Evolutionary conservation across 2,888 invertebrate genomes (phyloP), one percentile per base, ranked within the genome.

Genomic region (Drosophila neutralis): DNA sequence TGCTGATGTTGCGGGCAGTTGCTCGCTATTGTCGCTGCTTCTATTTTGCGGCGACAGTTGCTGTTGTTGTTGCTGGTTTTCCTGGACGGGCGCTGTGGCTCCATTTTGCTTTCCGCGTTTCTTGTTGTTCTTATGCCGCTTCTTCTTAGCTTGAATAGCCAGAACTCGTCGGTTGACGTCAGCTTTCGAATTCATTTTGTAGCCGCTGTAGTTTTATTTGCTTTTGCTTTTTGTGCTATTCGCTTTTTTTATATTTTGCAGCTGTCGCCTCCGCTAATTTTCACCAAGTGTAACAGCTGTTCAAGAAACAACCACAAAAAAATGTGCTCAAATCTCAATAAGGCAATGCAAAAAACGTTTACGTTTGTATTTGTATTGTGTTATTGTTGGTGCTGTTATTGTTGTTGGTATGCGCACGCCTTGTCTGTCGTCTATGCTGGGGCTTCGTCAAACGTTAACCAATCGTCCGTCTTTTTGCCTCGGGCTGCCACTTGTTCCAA

Each of bases 71-170:
- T 70, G 78, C 40, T 80, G 80, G 15, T 60, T 68, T 40, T 86
- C 73, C 69, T 76, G 76, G 68, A 78, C 80, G 70, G 76, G 64
- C 67, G 83, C 84, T 63, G 79, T 95, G 93, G 95, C 83, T 59
- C 75, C 80, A 68, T 78, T 80, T 60, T 94, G 94, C 94, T 96
- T 96, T 92, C 95, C 96, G 94, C 97, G 97, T 94, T 97, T 97
- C 93, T 97, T 97, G 87, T 95, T 96, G 82, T 96, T 95, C 96
- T 97, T 97, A 94, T 97, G 97, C 87, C 97, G 95, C 94, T 97
- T 97, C 94, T 97, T 97, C 94, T 97, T 97, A 91, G 97, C 97
- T 94, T 97, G 97, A 92, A 97, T 97, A 93, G 97, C 97, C 94
- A 97, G 95, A 94, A 97, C 97, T 94, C 97, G 96, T 94, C 97